Evolutionary conservation across 2,113 vertebrate genomes (phyloP).

Genomic region (Varanus komodoensis): DNA sequence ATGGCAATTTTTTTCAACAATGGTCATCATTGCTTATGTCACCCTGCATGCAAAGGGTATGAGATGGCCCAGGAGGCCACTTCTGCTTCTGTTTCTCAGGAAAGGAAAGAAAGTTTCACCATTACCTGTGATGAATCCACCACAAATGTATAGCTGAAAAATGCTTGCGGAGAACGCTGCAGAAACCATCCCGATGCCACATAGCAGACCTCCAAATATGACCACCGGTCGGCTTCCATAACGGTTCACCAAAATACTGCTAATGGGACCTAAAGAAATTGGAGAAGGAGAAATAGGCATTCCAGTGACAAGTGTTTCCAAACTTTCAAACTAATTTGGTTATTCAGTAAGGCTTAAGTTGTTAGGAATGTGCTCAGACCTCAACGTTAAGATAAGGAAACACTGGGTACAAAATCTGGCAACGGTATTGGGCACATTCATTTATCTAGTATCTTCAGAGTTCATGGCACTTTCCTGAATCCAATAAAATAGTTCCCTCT

Average conservation of each 20-base stretch:
- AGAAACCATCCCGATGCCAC: conserved; percentile 79
- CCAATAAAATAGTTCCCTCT: no score
- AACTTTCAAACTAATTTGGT: neutral
- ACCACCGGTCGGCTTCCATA: conserved; percentile 85
- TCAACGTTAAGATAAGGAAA: neutral
- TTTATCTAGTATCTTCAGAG: no score
- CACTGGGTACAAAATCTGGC: neutral
- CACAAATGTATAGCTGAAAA: conserved; percentile 82
- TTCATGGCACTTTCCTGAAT: no score
- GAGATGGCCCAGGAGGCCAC: no score
- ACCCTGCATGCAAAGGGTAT: neutral
- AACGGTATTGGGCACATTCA: neutral
- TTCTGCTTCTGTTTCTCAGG: no score
- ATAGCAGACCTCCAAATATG: conserved; percentile 82
- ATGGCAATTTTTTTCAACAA: neutral
- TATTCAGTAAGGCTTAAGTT: neutral
- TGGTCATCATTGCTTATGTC: neutral
- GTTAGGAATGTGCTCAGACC: conserved; percentile 6
- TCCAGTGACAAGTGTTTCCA: neutral
- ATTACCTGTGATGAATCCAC: conserved; percentile 85
- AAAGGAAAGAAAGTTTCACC: fast-evolving
- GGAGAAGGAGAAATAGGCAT: neutral
- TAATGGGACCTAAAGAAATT: conserved; percentile 76
- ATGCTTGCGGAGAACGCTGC: conserved; percentile 84
- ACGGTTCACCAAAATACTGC: conserved; percentile 82